phyloP scores from a whole-genome alignment of 1,140 invertebrate species.

The Meloidogyne chitwoodi region DNA sequence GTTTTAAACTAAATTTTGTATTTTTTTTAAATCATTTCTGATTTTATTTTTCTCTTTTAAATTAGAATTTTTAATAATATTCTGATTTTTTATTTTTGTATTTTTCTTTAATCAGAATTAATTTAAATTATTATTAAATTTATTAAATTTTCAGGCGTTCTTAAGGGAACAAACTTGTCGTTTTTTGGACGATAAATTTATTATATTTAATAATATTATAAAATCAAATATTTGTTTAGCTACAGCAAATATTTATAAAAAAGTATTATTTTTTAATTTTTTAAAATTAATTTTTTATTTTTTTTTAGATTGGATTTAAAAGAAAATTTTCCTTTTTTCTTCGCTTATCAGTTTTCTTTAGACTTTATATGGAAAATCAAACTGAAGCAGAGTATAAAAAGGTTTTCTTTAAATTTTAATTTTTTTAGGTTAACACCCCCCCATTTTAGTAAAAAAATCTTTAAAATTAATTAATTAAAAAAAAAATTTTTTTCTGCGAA shows the following conservation, averaged over 20 bases:
- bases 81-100: too few species aligned
- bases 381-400: conserved; percentile 32
- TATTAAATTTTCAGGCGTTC: conserved; percentile 37
- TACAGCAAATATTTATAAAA: conserved; percentile 44
- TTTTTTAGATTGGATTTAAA: conserved; percentile 52
- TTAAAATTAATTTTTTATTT: not conserved
- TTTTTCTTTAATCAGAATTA: too few species aligned
- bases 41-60: too few species aligned
- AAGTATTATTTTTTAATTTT: conserved; percentile 32
- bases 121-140: too few species aligned
- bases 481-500: too few species aligned
- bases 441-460: too few species aligned
- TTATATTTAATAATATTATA: conserved; percentile 47
- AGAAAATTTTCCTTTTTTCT: conserved; percentile 54
- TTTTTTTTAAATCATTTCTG: too few species aligned
- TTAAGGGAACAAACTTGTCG: conserved; percentile 56
- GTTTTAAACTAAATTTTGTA: too few species aligned
- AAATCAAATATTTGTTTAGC: conserved; percentile 52
- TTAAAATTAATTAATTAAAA: too few species aligned
- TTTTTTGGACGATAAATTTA: conserved; percentile 55
- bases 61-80: too few species aligned
- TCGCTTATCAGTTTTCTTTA: conserved; percentile 54
- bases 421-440: too few species aligned
- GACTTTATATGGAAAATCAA: conserved; percentile 44
- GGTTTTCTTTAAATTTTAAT: conserved; percentile 3